These are phyloP conservation scores for Sebastes itinus DNA, from an alignment of 2,797 vertebrate species.

Conservation along the genomic window DNA sequence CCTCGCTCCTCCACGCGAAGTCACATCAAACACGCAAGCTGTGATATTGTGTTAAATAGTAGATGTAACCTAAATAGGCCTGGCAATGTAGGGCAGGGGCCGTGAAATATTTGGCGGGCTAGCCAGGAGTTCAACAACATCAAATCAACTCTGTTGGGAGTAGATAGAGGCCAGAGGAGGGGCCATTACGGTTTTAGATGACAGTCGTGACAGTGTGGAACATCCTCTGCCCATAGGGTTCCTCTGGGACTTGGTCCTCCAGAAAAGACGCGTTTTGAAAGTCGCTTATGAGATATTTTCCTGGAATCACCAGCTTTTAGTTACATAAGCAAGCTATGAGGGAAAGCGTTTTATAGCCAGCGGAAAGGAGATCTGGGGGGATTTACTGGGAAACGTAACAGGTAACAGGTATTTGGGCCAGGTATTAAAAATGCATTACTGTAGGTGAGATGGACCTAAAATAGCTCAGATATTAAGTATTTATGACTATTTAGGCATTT, in stretches of 20 bases:
- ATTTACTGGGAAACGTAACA: slow-evolving; percentile 55
- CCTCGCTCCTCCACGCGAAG: slow-evolving; percentile 16
- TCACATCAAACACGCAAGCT: slow-evolving; percentile 35
- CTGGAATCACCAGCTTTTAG: slow-evolving; percentile 66
- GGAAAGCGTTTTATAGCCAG: slow-evolving; percentile 44
- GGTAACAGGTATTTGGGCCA: slow-evolving; percentile 62
- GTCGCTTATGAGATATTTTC: slow-evolving; percentile 64
- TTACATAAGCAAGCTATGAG: slow-evolving; percentile 61
- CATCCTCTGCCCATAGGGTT: slow-evolving; percentile 51
- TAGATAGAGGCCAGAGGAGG: slow-evolving; percentile 41
- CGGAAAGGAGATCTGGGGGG: slow-evolving; percentile 35
- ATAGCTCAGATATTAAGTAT: slow-evolving; percentile 46
- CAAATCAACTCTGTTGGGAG: slow-evolving; percentile 45
- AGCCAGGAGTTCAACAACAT: slow-evolving; percentile 64
- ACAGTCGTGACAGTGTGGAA: slow-evolving; percentile 58
- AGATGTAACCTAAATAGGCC: slow-evolving; percentile 60
- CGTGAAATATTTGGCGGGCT: slow-evolving; percentile 34
- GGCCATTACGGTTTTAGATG: slow-evolving; percentile 45
- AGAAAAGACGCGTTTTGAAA: slow-evolving; percentile 57
- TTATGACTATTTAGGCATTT: slow-evolving; percentile 53
- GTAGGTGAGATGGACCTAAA: slow-evolving; percentile 51
- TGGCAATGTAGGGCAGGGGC: slow-evolving; percentile 50
- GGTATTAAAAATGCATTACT: slow-evolving; percentile 63
- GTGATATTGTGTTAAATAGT: slow-evolving; percentile 42
- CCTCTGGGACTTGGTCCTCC: slow-evolving; percentile 48